These are phyloP conservation scores for Xanthia icteritia DNA, from an alignment of 2,888 invertebrate species.

Conservation along the genomic window DNA sequence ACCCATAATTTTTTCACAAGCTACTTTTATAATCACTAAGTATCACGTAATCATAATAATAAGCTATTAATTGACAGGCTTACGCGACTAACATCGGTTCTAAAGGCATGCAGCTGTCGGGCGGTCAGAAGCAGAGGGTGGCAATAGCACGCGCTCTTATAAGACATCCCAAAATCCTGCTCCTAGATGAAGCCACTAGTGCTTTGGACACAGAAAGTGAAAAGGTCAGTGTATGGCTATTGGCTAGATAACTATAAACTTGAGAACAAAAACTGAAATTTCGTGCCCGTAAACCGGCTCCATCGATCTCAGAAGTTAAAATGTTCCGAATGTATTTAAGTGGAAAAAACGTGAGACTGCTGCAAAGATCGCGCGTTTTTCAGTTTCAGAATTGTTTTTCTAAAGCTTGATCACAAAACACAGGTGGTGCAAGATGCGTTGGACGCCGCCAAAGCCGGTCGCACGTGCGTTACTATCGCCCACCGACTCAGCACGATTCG, in stretches of 20 bases:
- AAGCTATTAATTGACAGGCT: slow-evolving; percentile 90
- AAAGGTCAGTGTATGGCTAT: slow-evolving; percentile 85
- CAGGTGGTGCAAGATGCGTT: slow-evolving; percentile 94
- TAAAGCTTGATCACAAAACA: slow-evolving; percentile 20
- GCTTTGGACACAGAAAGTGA: slow-evolving; percentile 96
- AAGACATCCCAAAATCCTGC: slow-evolving; percentile 93
- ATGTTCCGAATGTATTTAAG: not conserved
- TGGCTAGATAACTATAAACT: not conserved
- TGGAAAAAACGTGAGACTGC: too few species aligned
- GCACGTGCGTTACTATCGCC: slow-evolving; percentile 96
- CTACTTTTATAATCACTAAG: not conserved
- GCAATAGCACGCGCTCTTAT: slow-evolving; percentile 96
- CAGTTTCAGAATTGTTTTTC: too few species aligned
- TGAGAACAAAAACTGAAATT: not conserved
- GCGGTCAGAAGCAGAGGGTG: slow-evolving; percentile 95
- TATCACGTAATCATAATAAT: not conserved
- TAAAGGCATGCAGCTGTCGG: slow-evolving; percentile 93
- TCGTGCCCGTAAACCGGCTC: not conserved
- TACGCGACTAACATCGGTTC: slow-evolving; percentile 94
- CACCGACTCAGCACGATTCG: slow-evolving; percentile 95
- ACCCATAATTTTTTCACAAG: not conserved
- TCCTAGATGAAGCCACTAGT: slow-evolving; percentile 96
- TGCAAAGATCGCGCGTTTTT: too few species aligned
- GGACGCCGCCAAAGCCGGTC: slow-evolving; percentile 93
- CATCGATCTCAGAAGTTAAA: not conserved